Evolutionary conservation across 2,888 invertebrate genomes (phyloP).

Genomic region (Scaptomyza polygonia): DNA sequence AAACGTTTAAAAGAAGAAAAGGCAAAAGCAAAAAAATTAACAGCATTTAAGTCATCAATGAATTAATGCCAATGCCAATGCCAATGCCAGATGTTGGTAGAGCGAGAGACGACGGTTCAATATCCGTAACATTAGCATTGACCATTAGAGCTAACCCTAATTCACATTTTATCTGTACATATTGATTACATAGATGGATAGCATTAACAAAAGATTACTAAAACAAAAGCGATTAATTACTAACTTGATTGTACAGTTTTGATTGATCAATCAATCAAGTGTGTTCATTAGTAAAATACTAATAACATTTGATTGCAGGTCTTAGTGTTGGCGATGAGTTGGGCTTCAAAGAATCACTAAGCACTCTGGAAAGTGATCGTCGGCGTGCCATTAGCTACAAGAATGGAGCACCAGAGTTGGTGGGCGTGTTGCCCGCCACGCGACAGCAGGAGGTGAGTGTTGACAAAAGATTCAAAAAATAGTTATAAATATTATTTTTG

Average conservation of each 20-base stretch:
- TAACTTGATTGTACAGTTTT: conserved; percentile 19
- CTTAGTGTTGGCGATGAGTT: conserved; percentile 94
- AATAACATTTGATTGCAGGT: conserved; percentile 85
- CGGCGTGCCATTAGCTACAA: conserved; percentile 88
- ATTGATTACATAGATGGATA: conserved; percentile 4
- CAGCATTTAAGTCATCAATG: conserved; percentile 71
- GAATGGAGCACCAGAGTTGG: conserved; percentile 85
- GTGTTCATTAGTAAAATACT: conserved; percentile 13
- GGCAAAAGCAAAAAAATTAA: conserved; percentile 5
- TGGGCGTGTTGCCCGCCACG: conserved; percentile 81
- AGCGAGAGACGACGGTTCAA: conserved; percentile 47
- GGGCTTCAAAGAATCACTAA: conserved; percentile 92
- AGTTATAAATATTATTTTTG: not conserved
- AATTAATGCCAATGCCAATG: conserved; percentile 82
- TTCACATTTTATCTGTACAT: conserved; percentile 53
- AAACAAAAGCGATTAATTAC: conserved; percentile 63
- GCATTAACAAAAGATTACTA: conserved; percentile 37
- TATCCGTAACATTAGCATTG: conserved; percentile 62
- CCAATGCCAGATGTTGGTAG: conserved; percentile 37
- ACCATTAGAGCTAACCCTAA: conserved; percentile 24
- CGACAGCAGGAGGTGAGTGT: conserved; percentile 45
- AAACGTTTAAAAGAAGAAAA: conserved; percentile 19
- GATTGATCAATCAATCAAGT: conserved; percentile 35
- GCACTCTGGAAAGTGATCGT: conserved; percentile 90
- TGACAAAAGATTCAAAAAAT: not conserved